These are phyloP conservation scores for Tragulus kanchil DNA, from an alignment of 2,113 vertebrate species.

Conservation along the genomic window DNA sequence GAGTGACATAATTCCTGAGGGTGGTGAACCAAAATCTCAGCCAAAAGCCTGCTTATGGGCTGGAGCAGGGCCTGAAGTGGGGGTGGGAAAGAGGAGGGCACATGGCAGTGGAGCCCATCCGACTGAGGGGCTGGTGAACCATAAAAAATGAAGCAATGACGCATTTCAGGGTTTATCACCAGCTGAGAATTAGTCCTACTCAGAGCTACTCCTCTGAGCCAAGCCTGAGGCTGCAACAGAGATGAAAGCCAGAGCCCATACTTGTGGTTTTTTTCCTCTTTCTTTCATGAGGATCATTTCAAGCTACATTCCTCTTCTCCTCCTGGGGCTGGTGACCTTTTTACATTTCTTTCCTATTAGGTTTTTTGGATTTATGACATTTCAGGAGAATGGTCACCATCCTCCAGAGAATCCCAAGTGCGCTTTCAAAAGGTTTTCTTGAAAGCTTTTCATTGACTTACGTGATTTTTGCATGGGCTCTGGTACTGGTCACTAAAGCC, in stretches of 20 bases:
- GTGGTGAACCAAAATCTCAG: not conserved
- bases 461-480: constrained; percentile 92
- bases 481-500: constrained; percentile 92
- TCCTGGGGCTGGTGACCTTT: not conserved
- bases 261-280: not conserved
- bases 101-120: not conserved
- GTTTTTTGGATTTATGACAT: not conserved
- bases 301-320: not conserved
- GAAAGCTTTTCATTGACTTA: constrained; percentile 82
- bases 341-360: not conserved
- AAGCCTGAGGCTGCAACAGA: not conserved
- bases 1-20: not conserved
- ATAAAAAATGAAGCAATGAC: too few species aligned
- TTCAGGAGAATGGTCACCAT: not conserved
- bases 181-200: not conserved
- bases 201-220: not conserved
- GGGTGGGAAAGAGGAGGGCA: too few species aligned
- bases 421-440: not conserved
- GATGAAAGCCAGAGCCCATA: not conserved
- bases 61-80: not conserved
- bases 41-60: not conserved
- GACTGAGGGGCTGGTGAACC: too few species aligned
- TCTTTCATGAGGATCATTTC: not conserved
- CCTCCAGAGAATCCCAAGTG: not conserved
- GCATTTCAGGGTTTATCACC: not conserved